Evolutionary conservation across 2,113 vertebrate genomes (phyloP).

Genomic region (Oncorhynchus nerka): DNA sequence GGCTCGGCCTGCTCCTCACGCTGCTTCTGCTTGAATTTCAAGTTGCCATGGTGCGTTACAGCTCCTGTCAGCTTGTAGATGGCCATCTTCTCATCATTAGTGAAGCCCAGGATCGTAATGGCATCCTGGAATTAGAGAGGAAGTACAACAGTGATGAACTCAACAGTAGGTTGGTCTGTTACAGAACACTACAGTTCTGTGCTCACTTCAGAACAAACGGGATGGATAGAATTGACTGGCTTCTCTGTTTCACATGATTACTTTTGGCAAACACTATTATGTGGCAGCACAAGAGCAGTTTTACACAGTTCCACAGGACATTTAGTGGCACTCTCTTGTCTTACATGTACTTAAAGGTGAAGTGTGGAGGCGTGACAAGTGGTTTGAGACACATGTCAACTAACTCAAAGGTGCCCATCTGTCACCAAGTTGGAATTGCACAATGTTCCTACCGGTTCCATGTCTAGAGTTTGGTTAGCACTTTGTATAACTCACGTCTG

Average conservation of each 20-base stretch:
- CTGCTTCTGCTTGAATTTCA: constrained; percentile 71
- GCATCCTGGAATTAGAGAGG: neutral
- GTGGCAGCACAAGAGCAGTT: no score
- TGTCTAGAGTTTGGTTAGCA: no score
- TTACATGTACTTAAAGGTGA: no score
- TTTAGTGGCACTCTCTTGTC: no score
- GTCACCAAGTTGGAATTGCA: neutral
- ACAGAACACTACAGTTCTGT: no score
- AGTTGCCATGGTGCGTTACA: constrained; percentile 20
- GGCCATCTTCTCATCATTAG: neutral
- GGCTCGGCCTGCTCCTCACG: constrained; percentile 70
- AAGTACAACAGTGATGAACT: neutral
- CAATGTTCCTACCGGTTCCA: neutral
- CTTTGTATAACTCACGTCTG: no score
- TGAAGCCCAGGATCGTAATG: neutral
- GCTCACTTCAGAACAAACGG: no score
- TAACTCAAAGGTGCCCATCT: neutral
- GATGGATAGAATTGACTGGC: no score
- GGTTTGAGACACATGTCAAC: neutral
- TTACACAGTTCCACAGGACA: no score
- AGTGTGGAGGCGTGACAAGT: no score
- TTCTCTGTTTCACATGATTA: no score
- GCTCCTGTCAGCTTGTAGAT: constrained; percentile 9
- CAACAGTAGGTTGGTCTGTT: neutral
- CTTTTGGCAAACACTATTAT: no score